Conservation (phyloP, 2,797 vertebrate species). For the Danio kyathit region DNA sequence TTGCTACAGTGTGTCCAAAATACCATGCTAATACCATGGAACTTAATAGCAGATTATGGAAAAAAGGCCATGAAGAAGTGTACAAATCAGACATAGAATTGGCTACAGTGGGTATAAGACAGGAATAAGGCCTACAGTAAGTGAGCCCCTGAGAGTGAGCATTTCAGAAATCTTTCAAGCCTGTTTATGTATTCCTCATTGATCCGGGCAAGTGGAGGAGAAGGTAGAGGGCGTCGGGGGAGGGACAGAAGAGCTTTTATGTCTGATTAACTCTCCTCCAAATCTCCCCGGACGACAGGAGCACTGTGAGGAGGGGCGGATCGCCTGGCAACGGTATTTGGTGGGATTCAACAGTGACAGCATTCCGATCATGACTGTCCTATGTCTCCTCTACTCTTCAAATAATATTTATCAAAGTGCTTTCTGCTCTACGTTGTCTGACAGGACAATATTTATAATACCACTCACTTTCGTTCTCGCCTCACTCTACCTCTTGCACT, state of each 20-base stretch:
- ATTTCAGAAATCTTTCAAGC: conserved; percentile 67
- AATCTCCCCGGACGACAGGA: conserved; percentile 49
- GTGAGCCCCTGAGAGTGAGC: conserved; percentile 59
- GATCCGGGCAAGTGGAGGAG: conserved; percentile 58
- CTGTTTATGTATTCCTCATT: conserved; percentile 62
- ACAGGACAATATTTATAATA: conserved; percentile 60
- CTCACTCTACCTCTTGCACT: conserved; percentile 9
- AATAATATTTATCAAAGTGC: conserved; percentile 63
- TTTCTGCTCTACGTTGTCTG: conserved; percentile 55
- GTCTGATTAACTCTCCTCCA: conserved; percentile 76
- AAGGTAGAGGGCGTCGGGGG: conserved; percentile 49
- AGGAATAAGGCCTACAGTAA: background rate
- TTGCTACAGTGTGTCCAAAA: background rate
- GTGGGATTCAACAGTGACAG: conserved; percentile 69
- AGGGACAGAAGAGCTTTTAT: conserved; percentile 74
- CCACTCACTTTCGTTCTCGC: conserved; percentile 45
- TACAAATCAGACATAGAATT: background rate
- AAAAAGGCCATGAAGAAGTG: conserved; percentile 42
- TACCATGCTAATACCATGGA: background rate
- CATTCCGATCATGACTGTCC: conserved; percentile 62
- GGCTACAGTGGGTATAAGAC: background rate
- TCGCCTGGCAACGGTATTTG: conserved; percentile 76
- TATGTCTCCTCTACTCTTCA: conserved; percentile 64
- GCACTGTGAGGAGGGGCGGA: conserved; percentile 41
- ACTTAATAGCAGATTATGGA: background rate